phyloP scores from a whole-genome alignment of 2,113 vertebrate genomes.

The Sylvia atricapilla region DNA sequence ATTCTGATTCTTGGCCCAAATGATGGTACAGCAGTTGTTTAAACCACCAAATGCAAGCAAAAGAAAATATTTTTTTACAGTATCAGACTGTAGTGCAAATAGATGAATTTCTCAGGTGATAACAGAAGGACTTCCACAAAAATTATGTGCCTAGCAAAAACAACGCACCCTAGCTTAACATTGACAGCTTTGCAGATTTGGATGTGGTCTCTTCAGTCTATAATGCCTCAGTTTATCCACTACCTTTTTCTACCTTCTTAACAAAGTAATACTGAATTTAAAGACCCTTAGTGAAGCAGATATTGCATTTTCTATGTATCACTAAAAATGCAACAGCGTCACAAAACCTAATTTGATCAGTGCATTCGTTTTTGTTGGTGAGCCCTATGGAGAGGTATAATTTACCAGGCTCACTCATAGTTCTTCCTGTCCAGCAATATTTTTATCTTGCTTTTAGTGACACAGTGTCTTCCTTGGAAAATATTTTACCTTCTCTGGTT shows the following conservation, averaged over 20 bases:
- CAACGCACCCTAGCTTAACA: rapidly evolving
- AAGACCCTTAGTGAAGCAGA: neutral
- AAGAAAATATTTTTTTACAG: neutral
- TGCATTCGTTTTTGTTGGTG: neutral
- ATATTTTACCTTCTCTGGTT: constrained; percentile 86
- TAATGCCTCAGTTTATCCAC: neutral
- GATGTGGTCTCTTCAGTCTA: neutral
- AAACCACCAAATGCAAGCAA: neutral
- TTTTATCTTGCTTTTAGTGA: neutral
- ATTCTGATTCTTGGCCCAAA: neutral
- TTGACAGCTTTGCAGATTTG: neutral
- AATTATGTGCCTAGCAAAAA: neutral
- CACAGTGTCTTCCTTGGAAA: neutral
- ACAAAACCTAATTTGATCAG: neutral
- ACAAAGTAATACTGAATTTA: neutral
- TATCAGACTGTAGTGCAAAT: neutral
- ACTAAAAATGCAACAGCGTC: neutral
- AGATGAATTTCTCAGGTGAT: neutral
- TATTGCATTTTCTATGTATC: neutral
- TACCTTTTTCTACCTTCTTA: neutral
- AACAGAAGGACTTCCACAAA: neutral
- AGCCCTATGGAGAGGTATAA: neutral
- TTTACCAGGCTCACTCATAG: neutral
- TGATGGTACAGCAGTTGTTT: neutral
- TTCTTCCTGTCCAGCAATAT: neutral